These are phyloP conservation scores for Synanthedon vespiformis DNA, from an alignment of 2,888 invertebrate genomes.

Conservation along the genomic window DNA sequence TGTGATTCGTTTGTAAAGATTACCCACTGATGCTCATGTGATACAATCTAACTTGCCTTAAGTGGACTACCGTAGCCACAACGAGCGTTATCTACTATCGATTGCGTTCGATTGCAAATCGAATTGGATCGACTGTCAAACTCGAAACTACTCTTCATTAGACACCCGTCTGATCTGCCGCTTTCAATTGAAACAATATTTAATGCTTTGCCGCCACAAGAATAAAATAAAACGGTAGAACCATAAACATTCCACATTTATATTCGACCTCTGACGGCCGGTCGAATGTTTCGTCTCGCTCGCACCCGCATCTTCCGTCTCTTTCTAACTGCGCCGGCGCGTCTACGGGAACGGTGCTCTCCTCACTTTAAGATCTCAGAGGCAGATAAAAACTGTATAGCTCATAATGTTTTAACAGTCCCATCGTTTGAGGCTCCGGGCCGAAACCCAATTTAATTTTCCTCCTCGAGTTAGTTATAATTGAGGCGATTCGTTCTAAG, in stretches of 20 bases:
- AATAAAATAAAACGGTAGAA: slow-evolving; percentile 70
- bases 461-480: slow-evolving; percentile 52
- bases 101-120: slow-evolving; percentile 38
- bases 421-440: slow-evolving; percentile 39
- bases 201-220: slow-evolving; percentile 59
- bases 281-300: slow-evolving; percentile 30
- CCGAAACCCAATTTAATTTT: slow-evolving; percentile 58
- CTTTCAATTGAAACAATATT: slow-evolving; percentile 70
- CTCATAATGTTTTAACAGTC: slow-evolving; percentile 68
- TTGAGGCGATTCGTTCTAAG: slow-evolving; percentile 64
- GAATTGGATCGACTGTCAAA: slow-evolving; percentile 48
- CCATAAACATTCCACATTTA: slow-evolving; percentile 71
- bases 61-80: slow-evolving; percentile 11
- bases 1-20: too few relatives aligned
- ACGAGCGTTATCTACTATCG: slow-evolving; percentile 25
- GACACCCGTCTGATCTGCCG: slow-evolving; percentile 58
- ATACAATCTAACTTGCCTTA: not conserved
- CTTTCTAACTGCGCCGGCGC: slow-evolving; percentile 52
- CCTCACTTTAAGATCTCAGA: slow-evolving; percentile 43
- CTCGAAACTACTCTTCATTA: slow-evolving; percentile 60
- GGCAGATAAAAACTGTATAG: slow-evolving; percentile 62
- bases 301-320: slow-evolving; percentile 24
- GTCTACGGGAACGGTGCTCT: slow-evolving; percentile 51
- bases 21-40: not conserved
- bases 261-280: slow-evolving; percentile 66